Percentiles rank a stretch among this genome's conserved stretches.
Conservation (phyloP, 1,140 invertebrate genomes). For the Drosophila gunungcola region DNA sequence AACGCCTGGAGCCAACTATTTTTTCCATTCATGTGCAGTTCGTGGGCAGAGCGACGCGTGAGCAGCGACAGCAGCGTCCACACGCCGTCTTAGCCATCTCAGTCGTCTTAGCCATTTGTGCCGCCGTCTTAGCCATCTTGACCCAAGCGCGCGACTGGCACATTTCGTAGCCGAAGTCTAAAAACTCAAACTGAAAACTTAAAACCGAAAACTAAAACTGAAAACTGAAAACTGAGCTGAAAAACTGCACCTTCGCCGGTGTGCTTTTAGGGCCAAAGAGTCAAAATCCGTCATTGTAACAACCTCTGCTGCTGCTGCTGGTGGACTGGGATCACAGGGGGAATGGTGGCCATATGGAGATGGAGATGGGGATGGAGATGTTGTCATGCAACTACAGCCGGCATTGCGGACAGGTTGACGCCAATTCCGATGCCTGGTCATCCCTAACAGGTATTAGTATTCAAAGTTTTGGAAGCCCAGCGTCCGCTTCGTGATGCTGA, state of each 20-base stretch:
- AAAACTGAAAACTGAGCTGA: constrained; percentile 43
- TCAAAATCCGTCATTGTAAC: constrained; percentile 80
- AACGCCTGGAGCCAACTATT: background rate
- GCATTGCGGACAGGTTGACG: constrained; percentile 43
- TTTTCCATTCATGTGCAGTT: constrained; percentile 62
- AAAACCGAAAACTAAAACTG: constrained; percentile 21
- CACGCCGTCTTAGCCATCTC: constrained; percentile 32
- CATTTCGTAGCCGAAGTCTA: constrained; percentile 46
- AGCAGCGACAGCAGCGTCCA: constrained; percentile 59
- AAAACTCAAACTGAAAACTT: constrained; percentile 9
- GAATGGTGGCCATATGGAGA: constrained; percentile 15
- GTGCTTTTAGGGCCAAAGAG: constrained; percentile 76
- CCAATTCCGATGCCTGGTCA: constrained; percentile 52
- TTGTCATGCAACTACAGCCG: constrained; percentile 72
- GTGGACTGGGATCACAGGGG: constrained; percentile 5
- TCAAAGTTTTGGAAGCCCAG: constrained; percentile 71
- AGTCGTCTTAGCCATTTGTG: constrained; percentile 1
- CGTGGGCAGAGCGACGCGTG: constrained; percentile 67
- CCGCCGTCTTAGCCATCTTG: constrained; percentile 29
- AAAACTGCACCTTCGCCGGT: constrained; percentile 65
- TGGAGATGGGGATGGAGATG: constrained; percentile 18
- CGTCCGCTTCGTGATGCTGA: constrained; percentile 77
- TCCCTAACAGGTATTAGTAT: constrained; percentile 78
- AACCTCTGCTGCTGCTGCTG: constrained; percentile 37
- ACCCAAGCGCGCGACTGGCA: constrained; percentile 61